Evolutionary conservation across 2,888 invertebrate species (phyloP).

Genomic region (Drosophila vallismaia): DNA sequence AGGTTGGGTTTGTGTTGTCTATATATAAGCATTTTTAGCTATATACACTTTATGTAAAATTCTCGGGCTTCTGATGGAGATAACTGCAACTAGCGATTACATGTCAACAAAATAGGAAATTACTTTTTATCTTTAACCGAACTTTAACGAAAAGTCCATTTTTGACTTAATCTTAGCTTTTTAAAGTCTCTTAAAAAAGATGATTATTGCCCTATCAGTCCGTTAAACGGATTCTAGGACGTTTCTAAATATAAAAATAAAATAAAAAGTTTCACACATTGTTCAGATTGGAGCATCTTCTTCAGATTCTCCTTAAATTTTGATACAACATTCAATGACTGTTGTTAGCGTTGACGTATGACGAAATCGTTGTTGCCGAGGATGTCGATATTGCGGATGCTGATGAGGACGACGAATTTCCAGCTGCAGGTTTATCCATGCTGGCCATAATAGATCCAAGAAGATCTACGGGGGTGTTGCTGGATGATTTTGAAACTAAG

Average conservation of each 20-base stretch:
- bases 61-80: not conserved
- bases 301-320: slow-evolving; percentile 5
- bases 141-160: not conserved
- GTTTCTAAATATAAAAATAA: not conserved
- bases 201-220: not conserved
- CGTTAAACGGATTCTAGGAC: not conserved
- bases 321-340: slow-evolving; percentile 49
- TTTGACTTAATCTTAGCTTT: not conserved
- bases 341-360: slow-evolving; percentile 57
- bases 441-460: slow-evolving; percentile 84
- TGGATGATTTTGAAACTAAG: slow-evolving; percentile 19
- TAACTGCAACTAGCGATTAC: not conserved
- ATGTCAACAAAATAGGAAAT: not conserved
- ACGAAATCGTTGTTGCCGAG: slow-evolving; percentile 49
- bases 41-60: slow-evolving; percentile 32
- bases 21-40: slow-evolving; percentile 35
- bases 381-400: slow-evolving; percentile 34
- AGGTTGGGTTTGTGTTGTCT: slow-evolving; percentile 29
- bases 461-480: slow-evolving; percentile 76
- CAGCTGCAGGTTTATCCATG: slow-evolving; percentile 81
- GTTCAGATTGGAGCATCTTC: slow-evolving; percentile 62
- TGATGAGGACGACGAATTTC: slow-evolving; percentile 21
- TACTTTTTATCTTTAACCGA: not conserved
- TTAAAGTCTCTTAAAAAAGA: not conserved
- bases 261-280: slow-evolving; percentile 17